Conservation (phyloP, 1,140 invertebrate species). For the Leptestheria dahalacensis region DNA sequence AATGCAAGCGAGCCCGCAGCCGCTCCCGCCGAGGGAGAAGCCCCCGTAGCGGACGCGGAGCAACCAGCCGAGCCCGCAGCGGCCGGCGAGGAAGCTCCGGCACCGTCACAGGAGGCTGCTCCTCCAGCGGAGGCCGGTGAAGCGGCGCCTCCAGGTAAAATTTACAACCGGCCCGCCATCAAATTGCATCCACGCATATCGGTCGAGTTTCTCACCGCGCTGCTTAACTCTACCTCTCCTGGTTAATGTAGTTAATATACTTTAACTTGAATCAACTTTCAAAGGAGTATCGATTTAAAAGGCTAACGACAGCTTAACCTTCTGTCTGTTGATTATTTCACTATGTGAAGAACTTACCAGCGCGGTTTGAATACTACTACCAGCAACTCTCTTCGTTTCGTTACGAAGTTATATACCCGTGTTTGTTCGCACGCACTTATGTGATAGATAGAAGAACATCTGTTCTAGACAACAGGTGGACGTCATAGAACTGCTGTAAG, state of each 20-base stretch:
- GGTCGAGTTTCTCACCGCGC: neutral
- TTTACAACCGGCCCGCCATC: neutral
- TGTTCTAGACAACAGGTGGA: no score
- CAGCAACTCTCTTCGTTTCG: no score
- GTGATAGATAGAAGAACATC: no score
- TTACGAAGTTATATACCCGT: no score
- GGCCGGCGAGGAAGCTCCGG: neutral
- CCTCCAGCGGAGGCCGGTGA: constrained; percentile 27
- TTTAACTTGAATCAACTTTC: neutral
- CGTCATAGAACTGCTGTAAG: no score
- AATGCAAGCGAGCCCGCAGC: neutral
- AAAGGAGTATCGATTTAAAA: no score
- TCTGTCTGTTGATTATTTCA: no score
- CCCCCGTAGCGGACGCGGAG: neutral
- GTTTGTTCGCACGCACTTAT: no score
- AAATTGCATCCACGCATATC: neutral
- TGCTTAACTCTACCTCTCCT: neutral
- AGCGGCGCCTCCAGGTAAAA: constrained; percentile 28
- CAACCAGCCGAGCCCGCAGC: neutral
- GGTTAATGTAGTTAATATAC: no score
- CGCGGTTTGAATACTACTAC: no score
- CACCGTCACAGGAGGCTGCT: neutral
- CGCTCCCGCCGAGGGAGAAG: neutral
- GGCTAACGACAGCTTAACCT: no score
- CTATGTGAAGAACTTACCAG: no score